Conservation (phyloP, 2,113 vertebrate genomes). For the Dromaius novaehollandiae region DNA sequence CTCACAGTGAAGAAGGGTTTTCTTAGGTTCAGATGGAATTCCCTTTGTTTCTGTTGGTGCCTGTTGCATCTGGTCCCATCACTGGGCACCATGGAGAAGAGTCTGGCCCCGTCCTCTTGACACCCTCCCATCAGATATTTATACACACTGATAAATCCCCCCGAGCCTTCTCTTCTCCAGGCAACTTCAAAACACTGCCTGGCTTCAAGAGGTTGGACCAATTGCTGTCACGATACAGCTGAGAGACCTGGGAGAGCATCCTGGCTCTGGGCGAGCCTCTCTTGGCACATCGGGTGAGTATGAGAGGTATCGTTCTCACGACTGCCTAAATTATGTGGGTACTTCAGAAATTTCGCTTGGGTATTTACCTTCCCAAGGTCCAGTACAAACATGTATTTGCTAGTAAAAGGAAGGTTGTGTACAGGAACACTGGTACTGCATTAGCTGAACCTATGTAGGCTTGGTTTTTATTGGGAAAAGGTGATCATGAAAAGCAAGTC, state of each 20-base stretch:
- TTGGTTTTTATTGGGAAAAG: background rate
- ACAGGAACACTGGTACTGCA: background rate
- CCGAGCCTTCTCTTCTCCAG: too few species aligned
- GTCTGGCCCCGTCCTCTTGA: too few species aligned
- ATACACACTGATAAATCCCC: too few species aligned
- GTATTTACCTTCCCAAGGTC: background rate
- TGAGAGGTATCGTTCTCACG: background rate
- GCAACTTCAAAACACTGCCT: too few species aligned
- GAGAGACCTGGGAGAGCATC: background rate
- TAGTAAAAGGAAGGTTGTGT: background rate
- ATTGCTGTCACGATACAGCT: background rate
- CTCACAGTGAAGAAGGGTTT: too few species aligned
- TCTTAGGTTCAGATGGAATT: too few species aligned
- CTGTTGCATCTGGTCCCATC: too few species aligned
- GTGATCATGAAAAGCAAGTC: background rate
- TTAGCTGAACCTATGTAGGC: background rate
- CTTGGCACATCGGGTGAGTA: background rate
- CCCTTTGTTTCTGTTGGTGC: too few species aligned
- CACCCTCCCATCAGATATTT: too few species aligned
- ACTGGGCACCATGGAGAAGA: too few species aligned
- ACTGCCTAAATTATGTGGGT: background rate
- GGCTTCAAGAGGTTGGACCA: background rate
- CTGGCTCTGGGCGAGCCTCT: background rate
- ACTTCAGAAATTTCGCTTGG: too few species aligned
- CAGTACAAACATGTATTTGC: background rate